These are phyloP conservation scores for Napeogenes sylphis DNA, from an alignment of 2,888 invertebrate genomes.

Conservation along the genomic window DNA sequence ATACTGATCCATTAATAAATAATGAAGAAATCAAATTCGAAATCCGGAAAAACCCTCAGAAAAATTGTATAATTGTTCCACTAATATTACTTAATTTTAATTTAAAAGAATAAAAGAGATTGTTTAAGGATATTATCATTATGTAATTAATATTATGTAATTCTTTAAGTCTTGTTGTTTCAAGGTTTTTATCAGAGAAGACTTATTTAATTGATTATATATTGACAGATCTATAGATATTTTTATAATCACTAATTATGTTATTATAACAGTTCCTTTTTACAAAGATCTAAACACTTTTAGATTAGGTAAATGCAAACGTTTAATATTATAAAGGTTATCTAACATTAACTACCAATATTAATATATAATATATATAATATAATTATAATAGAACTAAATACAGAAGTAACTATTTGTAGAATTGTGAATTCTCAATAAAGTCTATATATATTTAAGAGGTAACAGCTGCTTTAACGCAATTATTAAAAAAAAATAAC, in stretches of 20 bases:
- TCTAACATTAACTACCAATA: conserved; percentile 24
- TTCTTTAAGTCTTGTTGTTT: conserved; percentile 17
- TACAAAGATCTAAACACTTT: conserved; percentile 30
- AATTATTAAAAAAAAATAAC: background rate
- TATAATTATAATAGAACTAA: conserved; percentile 15
- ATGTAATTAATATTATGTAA: no score
- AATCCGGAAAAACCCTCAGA: no score
- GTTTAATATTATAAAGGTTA: conserved; percentile 16
- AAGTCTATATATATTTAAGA: conserved; percentile 20
- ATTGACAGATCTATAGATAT: conserved; percentile 25
- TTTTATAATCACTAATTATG: conserved; percentile 16
- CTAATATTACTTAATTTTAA: no score
- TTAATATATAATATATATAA: no score
- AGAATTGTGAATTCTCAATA: conserved; percentile 22
- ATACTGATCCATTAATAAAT: no score
- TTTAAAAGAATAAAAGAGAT: no score
- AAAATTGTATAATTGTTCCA: no score
- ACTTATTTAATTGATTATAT: conserved; percentile 6
- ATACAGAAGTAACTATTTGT: conserved; percentile 24
- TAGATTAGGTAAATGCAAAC: conserved; percentile 26
- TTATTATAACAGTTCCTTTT: conserved; percentile 21
- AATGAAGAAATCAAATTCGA: no score
- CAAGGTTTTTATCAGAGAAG: background rate
- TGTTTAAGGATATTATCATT: no score
- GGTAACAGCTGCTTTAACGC: conserved; percentile 9